These are phyloP conservation scores for Enteromius trimaculatus DNA, from an alignment of 2,797 vertebrate species.

Conservation along the genomic window DNA sequence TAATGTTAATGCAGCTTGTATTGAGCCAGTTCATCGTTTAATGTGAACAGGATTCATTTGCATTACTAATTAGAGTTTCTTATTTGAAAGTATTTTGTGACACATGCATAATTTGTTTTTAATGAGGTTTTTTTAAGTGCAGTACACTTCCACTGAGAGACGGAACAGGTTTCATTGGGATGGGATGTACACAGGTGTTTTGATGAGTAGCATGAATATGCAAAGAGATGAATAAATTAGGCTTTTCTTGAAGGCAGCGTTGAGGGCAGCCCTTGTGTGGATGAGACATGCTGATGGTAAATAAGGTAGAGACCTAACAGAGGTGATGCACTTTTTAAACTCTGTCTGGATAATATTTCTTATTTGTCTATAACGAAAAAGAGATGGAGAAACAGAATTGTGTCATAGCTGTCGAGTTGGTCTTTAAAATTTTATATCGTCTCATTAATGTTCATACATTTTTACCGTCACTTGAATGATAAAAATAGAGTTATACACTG, in stretches of 20 bases:
- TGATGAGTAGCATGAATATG: slow-evolving; percentile 55
- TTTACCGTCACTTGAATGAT: neutral
- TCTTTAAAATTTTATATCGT: neutral
- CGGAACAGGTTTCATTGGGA: slow-evolving; percentile 16
- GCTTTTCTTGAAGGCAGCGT: neutral
- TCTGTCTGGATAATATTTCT: neutral
- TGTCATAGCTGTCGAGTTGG: neutral
- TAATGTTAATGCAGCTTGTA: neutral
- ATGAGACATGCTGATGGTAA: neutral
- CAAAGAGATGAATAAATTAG: slow-evolving; percentile 16
- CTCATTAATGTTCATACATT: neutral
- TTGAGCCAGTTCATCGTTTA: neutral
- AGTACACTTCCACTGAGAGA: slow-evolving; percentile 28
- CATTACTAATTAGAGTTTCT: slow-evolving; percentile 14
- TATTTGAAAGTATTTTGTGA: slow-evolving; percentile 21
- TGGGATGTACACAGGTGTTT: slow-evolving; percentile 35
- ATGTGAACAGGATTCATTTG: slow-evolving; percentile 1
- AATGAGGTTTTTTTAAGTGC: slow-evolving; percentile 15
- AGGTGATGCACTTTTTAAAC: neutral
- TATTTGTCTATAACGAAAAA: neutral
- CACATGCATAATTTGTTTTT: slow-evolving; percentile 22
- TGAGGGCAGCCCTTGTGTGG: slow-evolving; percentile 5
- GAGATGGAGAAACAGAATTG: neutral
- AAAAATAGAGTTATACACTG: neutral
- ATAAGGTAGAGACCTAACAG: neutral